Conservation (phyloP, 1,140 invertebrate species). For the Manduca sexta region DNA sequence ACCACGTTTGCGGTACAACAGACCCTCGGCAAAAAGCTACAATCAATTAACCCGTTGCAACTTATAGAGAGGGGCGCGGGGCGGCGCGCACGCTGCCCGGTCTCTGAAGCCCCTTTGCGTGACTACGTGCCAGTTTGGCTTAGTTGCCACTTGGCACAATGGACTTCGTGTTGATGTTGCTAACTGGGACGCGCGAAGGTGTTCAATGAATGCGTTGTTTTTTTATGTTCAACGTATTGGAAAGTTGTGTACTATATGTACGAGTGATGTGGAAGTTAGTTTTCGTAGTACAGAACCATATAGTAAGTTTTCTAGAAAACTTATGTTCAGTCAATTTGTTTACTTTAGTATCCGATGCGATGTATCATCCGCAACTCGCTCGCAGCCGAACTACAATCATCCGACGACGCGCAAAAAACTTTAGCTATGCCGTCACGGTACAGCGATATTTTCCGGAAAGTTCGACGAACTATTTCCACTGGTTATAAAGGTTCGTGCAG, state of each 20-base stretch:
- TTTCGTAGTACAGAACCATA: too few species aligned
- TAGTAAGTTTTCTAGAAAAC: too few species aligned
- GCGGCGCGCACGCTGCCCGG: slow-evolving; percentile 2
- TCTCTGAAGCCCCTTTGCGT: slow-evolving; percentile 10
- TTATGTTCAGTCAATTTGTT: too few species aligned
- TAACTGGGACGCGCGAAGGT: not conserved
- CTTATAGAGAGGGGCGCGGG: too few species aligned
- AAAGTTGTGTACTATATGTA: too few species aligned
- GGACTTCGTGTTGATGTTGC: slow-evolving; percentile 1
- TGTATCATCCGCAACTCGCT: too few species aligned
- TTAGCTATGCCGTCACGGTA: slow-evolving; percentile 9
- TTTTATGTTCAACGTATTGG: not conserved
- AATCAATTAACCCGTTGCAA: slow-evolving; percentile 2
- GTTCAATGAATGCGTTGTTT: not conserved
- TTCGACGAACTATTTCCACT: slow-evolving; percentile 17
- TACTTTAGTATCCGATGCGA: too few species aligned
- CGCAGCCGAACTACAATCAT: too few species aligned
- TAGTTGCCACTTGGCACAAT: slow-evolving; percentile 9
- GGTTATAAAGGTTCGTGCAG: too few species aligned
- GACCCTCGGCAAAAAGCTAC: not conserved
- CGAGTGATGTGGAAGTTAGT: too few species aligned
- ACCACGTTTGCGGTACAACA: not conserved
- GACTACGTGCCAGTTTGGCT: slow-evolving; percentile 12
- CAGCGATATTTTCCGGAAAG: slow-evolving; percentile 15
- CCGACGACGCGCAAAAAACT: too few species aligned